Percentiles rank a stretch among this genome's conserved stretches.
These are phyloP conservation scores for Hippocampus kuda DNA, from an alignment of 2,797 vertebrate genomes.

Conservation along the genomic window DNA sequence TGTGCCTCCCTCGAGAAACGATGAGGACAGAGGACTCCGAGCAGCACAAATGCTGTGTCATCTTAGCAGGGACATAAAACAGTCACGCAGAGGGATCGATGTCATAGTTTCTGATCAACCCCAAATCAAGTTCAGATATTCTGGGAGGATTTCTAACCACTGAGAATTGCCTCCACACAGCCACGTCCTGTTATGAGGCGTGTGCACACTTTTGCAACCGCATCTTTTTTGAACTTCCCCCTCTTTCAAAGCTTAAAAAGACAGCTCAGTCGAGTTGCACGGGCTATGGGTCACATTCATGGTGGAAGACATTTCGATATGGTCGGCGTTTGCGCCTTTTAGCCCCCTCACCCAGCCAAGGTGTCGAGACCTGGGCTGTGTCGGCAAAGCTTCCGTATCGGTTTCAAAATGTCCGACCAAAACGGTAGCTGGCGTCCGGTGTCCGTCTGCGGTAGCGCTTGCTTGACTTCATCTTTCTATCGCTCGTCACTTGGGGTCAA, in stretches of 20 bases:
- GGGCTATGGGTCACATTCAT: too few relatives aligned
- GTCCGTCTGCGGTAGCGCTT: neutral
- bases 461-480: conserved; percentile 22
- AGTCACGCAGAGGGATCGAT: neutral
- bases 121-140: too few relatives aligned
- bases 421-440: neutral
- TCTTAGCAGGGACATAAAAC: neutral
- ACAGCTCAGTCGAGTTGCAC: too few relatives aligned
- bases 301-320: too few relatives aligned
- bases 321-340: too few relatives aligned
- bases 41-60: neutral
- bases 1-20: neutral
- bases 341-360: too few relatives aligned
- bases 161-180: too few relatives aligned
- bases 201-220: too few relatives aligned
- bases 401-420: neutral
- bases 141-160: too few relatives aligned
- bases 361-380: neutral
- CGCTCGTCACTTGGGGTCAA: conserved; percentile 21
- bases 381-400: neutral
- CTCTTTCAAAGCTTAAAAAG: too few relatives aligned
- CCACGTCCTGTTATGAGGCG: too few relatives aligned
- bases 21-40: neutral
- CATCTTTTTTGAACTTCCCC: neutral
- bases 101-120: too few relatives aligned